Percentiles rank a stretch among this genome's conserved stretches.
Evolutionary conservation across 1,140 invertebrate species (phyloP).

Genomic region (Aphis gossypii): DNA sequence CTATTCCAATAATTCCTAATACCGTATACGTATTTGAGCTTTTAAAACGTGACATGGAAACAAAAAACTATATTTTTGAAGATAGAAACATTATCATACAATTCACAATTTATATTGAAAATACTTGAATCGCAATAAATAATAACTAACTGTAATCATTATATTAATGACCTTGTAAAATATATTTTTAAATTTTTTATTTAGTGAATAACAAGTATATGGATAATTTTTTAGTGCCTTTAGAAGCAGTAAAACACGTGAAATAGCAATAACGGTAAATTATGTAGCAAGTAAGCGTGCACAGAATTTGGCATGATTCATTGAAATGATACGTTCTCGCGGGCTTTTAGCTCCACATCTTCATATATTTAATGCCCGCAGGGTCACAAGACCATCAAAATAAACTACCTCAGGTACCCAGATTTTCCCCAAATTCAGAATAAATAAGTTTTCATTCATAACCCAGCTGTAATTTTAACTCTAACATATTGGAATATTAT

Average conservation of each 20-base stretch:
- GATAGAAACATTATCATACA: background rate
- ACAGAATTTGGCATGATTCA: background rate
- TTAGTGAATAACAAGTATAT: background rate
- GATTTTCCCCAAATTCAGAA: background rate
- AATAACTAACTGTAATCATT: background rate
- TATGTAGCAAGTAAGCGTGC: background rate
- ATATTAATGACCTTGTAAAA: background rate
- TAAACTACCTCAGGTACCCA: constrained; percentile 12
- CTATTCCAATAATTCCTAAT: background rate
- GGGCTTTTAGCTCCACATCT: background rate
- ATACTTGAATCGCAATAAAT: background rate
- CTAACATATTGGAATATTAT: constrained; percentile 10
- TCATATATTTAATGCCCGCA: background rate
- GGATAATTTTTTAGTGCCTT: background rate
- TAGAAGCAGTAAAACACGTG: background rate
- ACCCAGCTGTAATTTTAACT: constrained; percentile 16
- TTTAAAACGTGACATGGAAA: constrained; percentile 10
- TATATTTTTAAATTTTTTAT: background rate
- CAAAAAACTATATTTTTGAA: background rate
- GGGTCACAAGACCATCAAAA: background rate
- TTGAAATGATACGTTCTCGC: background rate
- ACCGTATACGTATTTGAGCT: background rate
- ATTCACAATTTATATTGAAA: background rate
- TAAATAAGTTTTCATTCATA: constrained; percentile 27
- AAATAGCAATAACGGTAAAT: background rate